These are phyloP conservation scores for Pogonocherus hispidulus DNA, from an alignment of 2,888 invertebrate genomes.

Conservation along the genomic window DNA sequence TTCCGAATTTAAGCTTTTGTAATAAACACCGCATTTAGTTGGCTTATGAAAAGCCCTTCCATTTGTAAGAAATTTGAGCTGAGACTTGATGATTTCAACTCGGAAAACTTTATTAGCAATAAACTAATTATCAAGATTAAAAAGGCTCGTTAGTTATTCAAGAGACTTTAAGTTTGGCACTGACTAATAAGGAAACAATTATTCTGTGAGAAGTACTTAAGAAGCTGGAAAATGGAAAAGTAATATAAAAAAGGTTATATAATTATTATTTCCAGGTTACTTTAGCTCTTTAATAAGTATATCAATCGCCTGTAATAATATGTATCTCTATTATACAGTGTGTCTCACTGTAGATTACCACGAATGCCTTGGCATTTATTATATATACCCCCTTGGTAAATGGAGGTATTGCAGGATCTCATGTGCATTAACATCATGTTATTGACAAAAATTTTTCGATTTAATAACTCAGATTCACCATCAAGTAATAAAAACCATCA, in stretches of 20 bases:
- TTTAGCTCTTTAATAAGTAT: no score
- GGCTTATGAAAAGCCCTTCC: conserved; percentile 55
- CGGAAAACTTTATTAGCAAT: conserved; percentile 59
- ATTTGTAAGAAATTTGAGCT: conserved; percentile 56
- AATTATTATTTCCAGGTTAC: no score
- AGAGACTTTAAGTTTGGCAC: neutral
- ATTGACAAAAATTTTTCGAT: no score
- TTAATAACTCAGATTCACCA: no score
- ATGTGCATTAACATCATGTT: no score
- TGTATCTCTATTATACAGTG: no score
- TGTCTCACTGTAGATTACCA: no score
- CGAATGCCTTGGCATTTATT: no score
- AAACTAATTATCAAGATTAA: conserved; percentile 57
- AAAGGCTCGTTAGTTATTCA: conserved; percentile 28
- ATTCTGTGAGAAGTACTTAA: neutral
- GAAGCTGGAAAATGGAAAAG: neutral
- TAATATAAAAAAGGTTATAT: neutral
- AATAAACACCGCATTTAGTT: conserved; percentile 57
- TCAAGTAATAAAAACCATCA: no score
- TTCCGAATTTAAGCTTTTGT: conserved; percentile 52
- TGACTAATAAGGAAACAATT: conserved; percentile 1
- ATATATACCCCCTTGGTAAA: no score
- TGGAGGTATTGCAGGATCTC: no score
- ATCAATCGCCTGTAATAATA: no score
- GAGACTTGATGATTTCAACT: conserved; percentile 57